phyloP scores from a whole-genome alignment of 2,888 invertebrate species.

The Gerosis bhagava region DNA sequence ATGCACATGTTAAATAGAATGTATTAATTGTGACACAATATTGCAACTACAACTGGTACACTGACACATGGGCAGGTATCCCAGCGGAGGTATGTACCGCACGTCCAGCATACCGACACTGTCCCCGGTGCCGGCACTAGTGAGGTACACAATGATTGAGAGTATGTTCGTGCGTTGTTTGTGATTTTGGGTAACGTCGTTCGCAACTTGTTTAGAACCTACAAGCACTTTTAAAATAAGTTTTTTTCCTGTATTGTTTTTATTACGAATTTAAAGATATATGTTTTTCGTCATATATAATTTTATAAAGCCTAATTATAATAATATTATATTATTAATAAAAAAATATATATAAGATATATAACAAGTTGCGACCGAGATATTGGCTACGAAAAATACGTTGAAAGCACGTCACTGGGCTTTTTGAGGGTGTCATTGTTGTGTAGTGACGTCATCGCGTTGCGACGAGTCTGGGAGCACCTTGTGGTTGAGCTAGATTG shows the following conservation, averaged over 20 bases:
- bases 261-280: too few relatives aligned
- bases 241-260: too few relatives aligned
- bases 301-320: too few relatives aligned
- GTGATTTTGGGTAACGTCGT: constrained; percentile 45
- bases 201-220: constrained; percentile 54
- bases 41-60: constrained; percentile 46
- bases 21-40: too few relatives aligned
- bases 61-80: constrained; percentile 73
- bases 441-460: constrained; percentile 49
- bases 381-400: constrained; percentile 25
- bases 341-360: too few relatives aligned
- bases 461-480: constrained; percentile 26
- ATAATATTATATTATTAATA: too few relatives aligned
- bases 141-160: constrained; percentile 83
- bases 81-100: constrained; percentile 91
- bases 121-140: constrained; percentile 86
- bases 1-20: too few relatives aligned
- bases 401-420: constrained; percentile 53
- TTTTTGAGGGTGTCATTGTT: constrained; percentile 42
- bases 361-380: constrained; percentile 48
- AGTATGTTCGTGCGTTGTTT: constrained; percentile 64
- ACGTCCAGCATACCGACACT: constrained; percentile 95
- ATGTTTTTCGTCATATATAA: too few relatives aligned
- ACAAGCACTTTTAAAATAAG: too few relatives aligned
- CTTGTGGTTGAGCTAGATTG: constrained; percentile 18